These are phyloP conservation scores for Phasianus colchicus DNA, from an alignment of 2,113 vertebrate genomes.

Conservation along the genomic window DNA sequence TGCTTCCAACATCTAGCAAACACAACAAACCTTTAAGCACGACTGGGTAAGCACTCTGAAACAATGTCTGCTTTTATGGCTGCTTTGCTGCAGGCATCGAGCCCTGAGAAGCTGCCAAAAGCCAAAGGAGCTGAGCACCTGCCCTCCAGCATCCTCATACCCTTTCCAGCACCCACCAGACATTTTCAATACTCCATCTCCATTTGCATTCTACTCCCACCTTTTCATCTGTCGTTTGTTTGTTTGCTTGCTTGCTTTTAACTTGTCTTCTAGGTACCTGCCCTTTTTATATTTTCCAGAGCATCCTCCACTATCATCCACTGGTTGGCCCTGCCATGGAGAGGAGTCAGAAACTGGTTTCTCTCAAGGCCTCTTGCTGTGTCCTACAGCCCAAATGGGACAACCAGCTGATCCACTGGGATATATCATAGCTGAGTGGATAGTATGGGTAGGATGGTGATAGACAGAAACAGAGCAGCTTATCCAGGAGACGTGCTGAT, in stretches of 20 bases:
- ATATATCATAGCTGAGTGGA: not conserved
- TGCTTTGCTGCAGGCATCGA: slow-evolving; percentile 33
- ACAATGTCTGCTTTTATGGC: not conserved
- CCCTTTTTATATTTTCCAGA: not conserved
- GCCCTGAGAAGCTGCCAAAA: slow-evolving; percentile 9
- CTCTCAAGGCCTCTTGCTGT: not conserved
- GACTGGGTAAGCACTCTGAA: slow-evolving; percentile 19
- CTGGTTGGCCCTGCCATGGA: not conserved
- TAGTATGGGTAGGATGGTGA: not conserved
- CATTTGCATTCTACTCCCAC: not conserved
- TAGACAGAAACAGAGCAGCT: not conserved
- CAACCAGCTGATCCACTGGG: not conserved
- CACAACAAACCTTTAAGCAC: slow-evolving; percentile 49
- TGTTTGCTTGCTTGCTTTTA: not conserved
- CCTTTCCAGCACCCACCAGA: not conserved
- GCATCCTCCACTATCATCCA: not conserved
- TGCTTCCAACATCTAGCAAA: slow-evolving; percentile 19
- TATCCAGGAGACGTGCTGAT: not conserved
- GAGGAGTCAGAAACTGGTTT: not conserved
- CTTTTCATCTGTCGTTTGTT: not conserved
- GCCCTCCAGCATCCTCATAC: not conserved
- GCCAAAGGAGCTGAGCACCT: not conserved
- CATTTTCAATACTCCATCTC: not conserved
- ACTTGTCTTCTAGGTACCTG: not conserved
- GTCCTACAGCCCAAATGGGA: not conserved